A percentile compares a stretch with the other conserved stretches of the same genome.
Evolutionary conservation across 2,888 invertebrate species (phyloP).

Genomic region (Cerastis rubricosa): DNA sequence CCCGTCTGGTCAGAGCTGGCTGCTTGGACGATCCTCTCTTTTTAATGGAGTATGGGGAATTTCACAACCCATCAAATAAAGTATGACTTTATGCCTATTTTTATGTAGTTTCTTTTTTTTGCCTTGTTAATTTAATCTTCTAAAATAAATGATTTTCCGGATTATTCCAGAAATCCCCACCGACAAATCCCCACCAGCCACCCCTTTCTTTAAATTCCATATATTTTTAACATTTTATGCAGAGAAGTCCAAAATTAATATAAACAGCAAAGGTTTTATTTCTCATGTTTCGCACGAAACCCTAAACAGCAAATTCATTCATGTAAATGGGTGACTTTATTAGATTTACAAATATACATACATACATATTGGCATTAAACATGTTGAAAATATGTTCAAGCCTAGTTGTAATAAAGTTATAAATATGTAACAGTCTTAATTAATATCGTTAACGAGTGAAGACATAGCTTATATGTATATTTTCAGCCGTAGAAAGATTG

Average conservation of each 20-base stretch:
- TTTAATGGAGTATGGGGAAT: not conserved
- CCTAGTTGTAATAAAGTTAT: constrained; percentile 55
- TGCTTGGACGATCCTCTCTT: not conserved
- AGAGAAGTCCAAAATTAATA: not conserved
- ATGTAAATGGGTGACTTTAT: constrained; percentile 42
- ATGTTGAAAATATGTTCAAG: constrained; percentile 58
- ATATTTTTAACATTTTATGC: not conserved
- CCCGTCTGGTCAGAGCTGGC: not conserved
- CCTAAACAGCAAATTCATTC: constrained; percentile 19
- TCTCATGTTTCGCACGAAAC: not conserved
- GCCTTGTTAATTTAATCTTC: not conserved
- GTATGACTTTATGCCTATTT: too few relatives aligned
- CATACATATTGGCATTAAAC: constrained; percentile 45
- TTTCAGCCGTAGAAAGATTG: constrained; percentile 27
- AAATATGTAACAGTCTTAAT: constrained; percentile 68
- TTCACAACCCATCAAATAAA: not conserved
- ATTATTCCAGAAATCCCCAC: too few relatives aligned
- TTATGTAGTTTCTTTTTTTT: too few relatives aligned
- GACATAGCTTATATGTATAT: constrained; percentile 57
- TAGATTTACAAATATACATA: constrained; percentile 44
- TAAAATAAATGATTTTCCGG: too few relatives aligned
- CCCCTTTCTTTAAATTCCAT: not conserved
- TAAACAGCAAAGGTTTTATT: not conserved
- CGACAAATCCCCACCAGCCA: too few relatives aligned
- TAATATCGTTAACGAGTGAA: constrained; percentile 55